Percentiles rank a stretch among this genome's conserved stretches.
Conservation (phyloP, 2,797 vertebrate species). For the Argyrosomus regius region DNA sequence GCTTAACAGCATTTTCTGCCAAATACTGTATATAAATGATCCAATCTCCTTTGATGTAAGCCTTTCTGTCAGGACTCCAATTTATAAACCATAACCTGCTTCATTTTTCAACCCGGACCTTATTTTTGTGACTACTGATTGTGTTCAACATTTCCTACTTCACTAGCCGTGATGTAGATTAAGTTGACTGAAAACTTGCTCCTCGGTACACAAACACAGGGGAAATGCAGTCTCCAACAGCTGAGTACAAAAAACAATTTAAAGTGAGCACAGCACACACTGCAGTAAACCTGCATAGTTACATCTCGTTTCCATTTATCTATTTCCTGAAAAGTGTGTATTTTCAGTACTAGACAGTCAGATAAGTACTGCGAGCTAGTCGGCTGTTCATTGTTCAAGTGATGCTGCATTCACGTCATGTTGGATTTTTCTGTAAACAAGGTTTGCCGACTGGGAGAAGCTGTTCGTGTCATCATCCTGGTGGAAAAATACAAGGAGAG, state of each 20-base stretch:
- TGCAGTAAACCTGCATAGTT: constrained; percentile 17
- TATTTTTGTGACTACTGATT: constrained; percentile 50
- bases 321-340: constrained; percentile 9
- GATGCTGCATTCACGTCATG: constrained; percentile 27
- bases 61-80: constrained; percentile 33
- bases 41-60: constrained; percentile 37
- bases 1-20: constrained; percentile 30
- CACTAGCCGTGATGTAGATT: constrained; percentile 22
- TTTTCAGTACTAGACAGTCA: constrained; percentile 2
- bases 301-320: constrained; percentile 28
- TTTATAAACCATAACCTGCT: constrained; percentile 52
- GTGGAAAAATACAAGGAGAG: constrained; percentile 28
- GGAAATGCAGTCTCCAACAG: constrained; percentile 21
- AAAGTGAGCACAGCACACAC: constrained; percentile 14
- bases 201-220: constrained; percentile 44
- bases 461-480: constrained; percentile 19
- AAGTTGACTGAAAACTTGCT: constrained; percentile 40
- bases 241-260: constrained; percentile 31
- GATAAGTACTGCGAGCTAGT: neutral
- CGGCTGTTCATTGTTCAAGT: constrained; percentile 19
- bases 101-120: constrained; percentile 8
- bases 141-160: constrained; percentile 49
- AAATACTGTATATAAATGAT: constrained; percentile 49
- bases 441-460: constrained; percentile 12
- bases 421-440: constrained; percentile 39